Evolutionary conservation across 2,888 invertebrate genomes (phyloP), one percentile per base, ranked within the genome.

Genomic region (Penaeus monodon): DNA sequence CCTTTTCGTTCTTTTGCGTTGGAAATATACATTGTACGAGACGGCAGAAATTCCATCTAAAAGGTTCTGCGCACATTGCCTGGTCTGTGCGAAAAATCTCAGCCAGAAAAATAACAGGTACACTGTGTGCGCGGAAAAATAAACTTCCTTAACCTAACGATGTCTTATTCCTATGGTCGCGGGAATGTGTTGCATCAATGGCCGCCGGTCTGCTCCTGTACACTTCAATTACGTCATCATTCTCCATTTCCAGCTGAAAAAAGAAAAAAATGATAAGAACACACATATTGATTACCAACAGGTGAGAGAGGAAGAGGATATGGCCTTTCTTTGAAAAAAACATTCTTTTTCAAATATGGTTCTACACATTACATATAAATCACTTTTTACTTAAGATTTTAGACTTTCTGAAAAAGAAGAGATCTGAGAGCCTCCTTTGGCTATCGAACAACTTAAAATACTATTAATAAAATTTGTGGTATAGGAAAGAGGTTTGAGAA

Each of bases 161-260:
- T 79, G 86, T 76, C 86, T 86, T 86, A 86, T 73, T 86, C 81
- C 86, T 86, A 86, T 81, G 66, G 66, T 73, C 66, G 70, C 81
- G 68, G 87, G 87, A 87, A 87, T 87, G 87, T 77, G 27, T 83
- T 76, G 29, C 80, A 88, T 88, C 89, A 91, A 85, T 88, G 86
- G 74, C 95, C 95, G 77, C 95, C 95, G 29, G 94, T 94, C 91
- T 95, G 95, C 91, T 95, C 95, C 92, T 95, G 94, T 95, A 95
- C 38, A 95, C 95, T 92, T 95, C 95, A 91, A 95, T 95, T 63
- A 95, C 95, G 91, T 95, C 95, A 90, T 95, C 95, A 90, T 95
- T 94, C 91, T 95, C 94, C 95, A 95, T 95, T 91, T 95, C 95
- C 90, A 94, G 91, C 93, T 90, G 91, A 78, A 89, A 80, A 86